Base-by-base conservation (phyloP, 1,140 invertebrate species). In the Berghia stephanieae region DNA sequence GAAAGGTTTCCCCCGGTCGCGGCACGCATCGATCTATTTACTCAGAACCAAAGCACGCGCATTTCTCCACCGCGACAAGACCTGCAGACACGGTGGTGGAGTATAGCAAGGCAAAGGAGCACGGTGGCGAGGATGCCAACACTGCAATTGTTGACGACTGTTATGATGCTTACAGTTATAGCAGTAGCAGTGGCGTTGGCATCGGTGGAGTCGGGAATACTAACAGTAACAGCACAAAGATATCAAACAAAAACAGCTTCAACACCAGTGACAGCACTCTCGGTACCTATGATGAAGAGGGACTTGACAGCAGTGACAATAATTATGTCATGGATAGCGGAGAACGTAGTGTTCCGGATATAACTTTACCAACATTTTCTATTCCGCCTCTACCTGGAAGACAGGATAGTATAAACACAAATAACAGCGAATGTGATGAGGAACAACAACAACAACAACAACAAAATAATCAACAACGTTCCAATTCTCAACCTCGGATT, bases 291-390 rank as follows among this genome's bases (percentile, higher is more conserved):
- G 57, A 16, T 8, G 8, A 16, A 31, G 43, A 1, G 1, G n/a
- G 27, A 2, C 5, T 3, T 55, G 36, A 55, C 1, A 55, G 10
- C 49, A 52, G 4, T 52, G 24, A 73, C 21, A n/a, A n/a, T n/a
- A n/a, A n/a, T n/a, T n/a, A 75, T 63, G 72, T 34, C 57, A 75
- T 75, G 72, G 72, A 75, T 43, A 31, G 36, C n/a, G 10, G n/a
- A 60, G 72, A 63, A 10, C 2, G 13, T 42, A 38, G 49, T 10
- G 40, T 75, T 13, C 55, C 13, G 8, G 27, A 68, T 13, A 38
- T 63, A 4, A 75, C 24, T 27, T 3, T 75, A 40, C 72, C 55
- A 21, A 34, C 52, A 10, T 21, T 73, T 57, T 36, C 49, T 24
- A 57, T 57, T 57, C 71, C 71, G 3, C 34, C 18, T 13, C 3